Percentiles rank a stretch among this genome's conserved stretches.
phyloP scores from a whole-genome alignment of 1,140 invertebrate genomes.

The Drosophila pectinifera region DNA sequence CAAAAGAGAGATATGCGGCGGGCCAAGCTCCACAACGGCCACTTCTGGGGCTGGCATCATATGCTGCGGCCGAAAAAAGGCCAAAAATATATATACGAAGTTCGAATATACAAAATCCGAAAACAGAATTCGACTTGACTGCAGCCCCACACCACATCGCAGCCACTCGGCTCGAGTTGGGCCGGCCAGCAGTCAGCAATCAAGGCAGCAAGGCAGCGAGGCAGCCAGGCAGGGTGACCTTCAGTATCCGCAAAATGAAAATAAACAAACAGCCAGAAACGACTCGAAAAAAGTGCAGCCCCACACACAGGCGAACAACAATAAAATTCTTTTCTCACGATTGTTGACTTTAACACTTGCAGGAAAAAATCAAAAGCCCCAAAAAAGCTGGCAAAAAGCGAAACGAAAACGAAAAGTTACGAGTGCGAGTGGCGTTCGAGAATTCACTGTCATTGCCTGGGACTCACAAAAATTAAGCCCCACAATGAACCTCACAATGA shows the following conservation, averaged over 20 bases:
- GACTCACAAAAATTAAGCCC: conserved; percentile 55
- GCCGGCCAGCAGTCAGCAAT: conserved; percentile 42
- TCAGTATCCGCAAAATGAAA: conserved; percentile 68
- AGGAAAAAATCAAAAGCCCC: conserved; percentile 29
- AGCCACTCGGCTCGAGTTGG: conserved; percentile 58
- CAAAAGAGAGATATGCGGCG: conserved; percentile 30
- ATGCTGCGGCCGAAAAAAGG: conserved; percentile 59
- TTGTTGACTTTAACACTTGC: conserved; percentile 83
- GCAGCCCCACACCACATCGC: conserved; percentile 64
- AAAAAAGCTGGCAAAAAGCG: conserved; percentile 30
- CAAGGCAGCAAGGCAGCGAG: conserved; percentile 28
- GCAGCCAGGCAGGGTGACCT: conserved; percentile 51
- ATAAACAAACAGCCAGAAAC: conserved; percentile 50
- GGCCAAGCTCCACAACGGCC: conserved; percentile 47
- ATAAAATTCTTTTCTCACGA: conserved; percentile 84
- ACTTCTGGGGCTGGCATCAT: conserved; percentile 60
- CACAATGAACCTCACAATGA: conserved; percentile 45
- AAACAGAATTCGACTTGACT: conserved; percentile 62
- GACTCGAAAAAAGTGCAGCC: conserved; percentile 59
- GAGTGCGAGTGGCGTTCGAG: conserved; percentile 23
- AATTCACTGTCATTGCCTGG: conserved; percentile 59
- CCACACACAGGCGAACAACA: conserved; percentile 65
- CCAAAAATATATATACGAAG: conserved; percentile 56
- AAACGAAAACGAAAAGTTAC: too few species aligned
- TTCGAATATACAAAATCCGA: conserved; percentile 56